Conservation (phyloP, 2,797 vertebrate species). For the Xiphophorus birchmanni region DNA sequence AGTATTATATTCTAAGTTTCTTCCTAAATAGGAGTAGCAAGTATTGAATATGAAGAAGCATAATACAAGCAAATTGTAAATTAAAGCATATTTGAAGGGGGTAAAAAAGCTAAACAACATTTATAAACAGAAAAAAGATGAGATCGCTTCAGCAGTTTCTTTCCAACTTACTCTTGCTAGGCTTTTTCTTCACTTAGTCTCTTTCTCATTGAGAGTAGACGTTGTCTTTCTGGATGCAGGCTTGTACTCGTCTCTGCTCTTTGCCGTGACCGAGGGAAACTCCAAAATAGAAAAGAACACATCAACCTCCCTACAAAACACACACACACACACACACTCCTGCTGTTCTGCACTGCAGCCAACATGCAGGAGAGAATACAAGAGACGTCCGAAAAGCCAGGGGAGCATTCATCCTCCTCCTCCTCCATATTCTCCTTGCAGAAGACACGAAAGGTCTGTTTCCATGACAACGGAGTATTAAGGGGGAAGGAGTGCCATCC, state of each 20-base stretch:
- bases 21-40: neutral
- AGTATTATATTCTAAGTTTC: neutral
- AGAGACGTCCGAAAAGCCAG: slow-evolving; percentile 67
- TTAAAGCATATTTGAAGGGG: neutral
- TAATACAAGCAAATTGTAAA: neutral
- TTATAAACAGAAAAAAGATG: neutral
- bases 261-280: slow-evolving; percentile 32
- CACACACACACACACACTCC: slow-evolving; percentile 5
- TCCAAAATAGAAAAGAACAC: slow-evolving; percentile 30
- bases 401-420: slow-evolving; percentile 64
- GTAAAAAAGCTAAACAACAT: neutral
- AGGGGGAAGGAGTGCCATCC: slow-evolving; percentile 72
- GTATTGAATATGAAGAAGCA: neutral
- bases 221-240: slow-evolving; percentile 11
- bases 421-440: slow-evolving; percentile 68
- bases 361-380: slow-evolving; percentile 54
- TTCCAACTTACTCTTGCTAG: neutral
- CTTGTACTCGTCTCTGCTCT: slow-evolving; percentile 22
- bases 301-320: neutral
- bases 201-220: slow-evolving; percentile 5
- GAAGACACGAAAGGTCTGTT: slow-evolving; percentile 78
- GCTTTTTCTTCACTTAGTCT: slow-evolving; percentile 1
- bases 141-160: neutral
- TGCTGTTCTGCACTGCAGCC: slow-evolving; percentile 55
- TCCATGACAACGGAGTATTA: slow-evolving; percentile 85